phyloP scores from a whole-genome alignment of 2,797 vertebrate genomes.

The Discoglossus pictus region DNA sequence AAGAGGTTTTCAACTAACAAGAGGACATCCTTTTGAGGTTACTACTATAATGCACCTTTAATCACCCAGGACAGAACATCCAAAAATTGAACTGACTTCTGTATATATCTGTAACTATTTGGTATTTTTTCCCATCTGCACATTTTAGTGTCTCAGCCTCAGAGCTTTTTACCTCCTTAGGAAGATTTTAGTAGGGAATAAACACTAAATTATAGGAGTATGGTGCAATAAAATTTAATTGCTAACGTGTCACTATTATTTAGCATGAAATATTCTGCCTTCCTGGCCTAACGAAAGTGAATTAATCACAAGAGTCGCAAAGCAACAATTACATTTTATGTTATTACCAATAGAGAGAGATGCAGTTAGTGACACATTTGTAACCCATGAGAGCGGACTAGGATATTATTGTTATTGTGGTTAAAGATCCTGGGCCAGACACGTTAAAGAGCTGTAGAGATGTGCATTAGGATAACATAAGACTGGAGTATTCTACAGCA shows the following conservation, averaged over 20 bases:
- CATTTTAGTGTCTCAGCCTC: background rate
- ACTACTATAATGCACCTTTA: too few species aligned
- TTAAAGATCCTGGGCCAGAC: too few species aligned
- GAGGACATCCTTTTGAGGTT: too few species aligned
- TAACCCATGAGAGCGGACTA: constrained; percentile 5
- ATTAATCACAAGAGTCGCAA: constrained; percentile 47
- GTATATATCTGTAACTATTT: too few species aligned
- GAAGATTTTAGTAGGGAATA: constrained; percentile 40
- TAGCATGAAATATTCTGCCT: constrained; percentile 52
- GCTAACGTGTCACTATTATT: constrained; percentile 48
- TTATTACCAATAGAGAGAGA: constrained; percentile 32
- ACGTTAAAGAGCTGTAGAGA: too few species aligned
- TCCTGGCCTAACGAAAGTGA: constrained; percentile 53
- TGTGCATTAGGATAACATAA: too few species aligned
- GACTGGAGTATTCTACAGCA: too few species aligned
- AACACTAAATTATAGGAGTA: constrained; percentile 47
- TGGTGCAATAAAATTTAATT: constrained; percentile 47
- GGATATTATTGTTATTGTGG: too few species aligned
- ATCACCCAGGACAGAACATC: too few species aligned
- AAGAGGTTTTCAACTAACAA: too few species aligned
- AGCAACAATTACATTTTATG: constrained; percentile 36
- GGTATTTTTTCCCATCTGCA: too few species aligned
- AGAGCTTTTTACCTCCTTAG: background rate
- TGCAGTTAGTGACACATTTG: constrained; percentile 30
- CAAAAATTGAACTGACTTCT: too few species aligned